Evolutionary conservation across 2,113 vertebrate species (phyloP).

Genomic region (Daboia siamensis): DNA sequence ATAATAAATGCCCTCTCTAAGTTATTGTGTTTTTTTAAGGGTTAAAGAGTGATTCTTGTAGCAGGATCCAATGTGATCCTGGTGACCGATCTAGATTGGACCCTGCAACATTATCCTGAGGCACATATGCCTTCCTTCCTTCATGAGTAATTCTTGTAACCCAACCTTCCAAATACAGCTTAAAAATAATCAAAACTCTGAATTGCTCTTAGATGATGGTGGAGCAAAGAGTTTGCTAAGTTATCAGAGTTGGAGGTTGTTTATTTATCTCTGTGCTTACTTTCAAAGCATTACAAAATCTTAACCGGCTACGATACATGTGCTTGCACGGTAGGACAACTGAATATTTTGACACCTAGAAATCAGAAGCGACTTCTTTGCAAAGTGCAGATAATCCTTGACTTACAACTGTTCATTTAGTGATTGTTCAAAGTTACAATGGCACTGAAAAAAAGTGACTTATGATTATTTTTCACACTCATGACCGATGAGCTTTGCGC

Average conservation of each 20-base stretch:
- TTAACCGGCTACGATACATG: background rate
- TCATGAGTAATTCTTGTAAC: background rate
- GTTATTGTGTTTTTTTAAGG: background rate
- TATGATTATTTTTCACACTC: background rate
- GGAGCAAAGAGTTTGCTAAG: background rate
- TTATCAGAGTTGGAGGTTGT: background rate
- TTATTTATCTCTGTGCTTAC: background rate
- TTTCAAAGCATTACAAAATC: too few relatives aligned
- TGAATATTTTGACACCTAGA: background rate
- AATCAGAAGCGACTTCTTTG: background rate
- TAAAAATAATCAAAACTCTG: background rate
- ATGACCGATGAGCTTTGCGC: slow-evolving; percentile 73
- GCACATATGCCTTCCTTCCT: too few relatives aligned
- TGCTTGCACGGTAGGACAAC: background rate
- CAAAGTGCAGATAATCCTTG: background rate
- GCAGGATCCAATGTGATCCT: background rate
- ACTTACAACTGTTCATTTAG: too few relatives aligned
- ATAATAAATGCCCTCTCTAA: background rate
- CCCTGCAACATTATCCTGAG: too few relatives aligned
- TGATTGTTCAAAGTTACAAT: too few relatives aligned
- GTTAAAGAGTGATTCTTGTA: background rate
- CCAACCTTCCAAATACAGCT: background rate
- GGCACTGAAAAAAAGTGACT: background rate
- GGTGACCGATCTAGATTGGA: too few relatives aligned
- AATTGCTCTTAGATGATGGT: background rate